These are phyloP conservation scores for Dascyllus trimaculatus DNA, from an alignment of 2,113 vertebrate genomes.

Conservation along the genomic window DNA sequence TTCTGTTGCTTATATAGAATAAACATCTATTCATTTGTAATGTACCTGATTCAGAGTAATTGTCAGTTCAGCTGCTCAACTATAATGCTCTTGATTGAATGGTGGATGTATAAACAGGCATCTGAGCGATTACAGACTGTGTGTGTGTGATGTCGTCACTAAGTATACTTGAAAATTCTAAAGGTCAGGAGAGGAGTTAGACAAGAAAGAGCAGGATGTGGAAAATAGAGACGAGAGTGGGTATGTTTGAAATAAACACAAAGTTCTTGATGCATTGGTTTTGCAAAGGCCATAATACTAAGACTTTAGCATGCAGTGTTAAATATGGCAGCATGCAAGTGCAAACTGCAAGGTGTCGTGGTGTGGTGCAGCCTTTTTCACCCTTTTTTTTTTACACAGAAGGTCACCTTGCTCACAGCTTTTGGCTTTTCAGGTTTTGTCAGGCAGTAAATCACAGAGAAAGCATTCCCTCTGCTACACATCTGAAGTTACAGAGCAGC, in stretches of 20 bases:
- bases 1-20: not conserved
- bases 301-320: not conserved
- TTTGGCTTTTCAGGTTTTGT: constrained; percentile 33
- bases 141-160: not conserved
- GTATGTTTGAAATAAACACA: not conserved
- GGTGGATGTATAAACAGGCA: not conserved
- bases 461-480: not conserved
- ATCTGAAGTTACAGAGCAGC: constrained; percentile 6
- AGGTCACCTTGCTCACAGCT: constrained; percentile 16
- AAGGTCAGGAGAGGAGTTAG: not conserved
- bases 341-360: not conserved
- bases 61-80: not conserved
- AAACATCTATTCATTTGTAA: not conserved
- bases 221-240: too few species aligned
- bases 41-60: not conserved
- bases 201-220: not conserved
- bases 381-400: not conserved
- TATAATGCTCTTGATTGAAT: not conserved
- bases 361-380: constrained; percentile 15
- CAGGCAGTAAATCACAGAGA: constrained; percentile 20
- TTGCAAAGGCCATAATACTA: too few species aligned
- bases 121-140: too few species aligned
- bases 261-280: not conserved
- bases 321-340: not conserved
- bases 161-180: not conserved